Evolutionary conservation across 2,113 vertebrate genomes (phyloP).

Genomic region (Baryphthengus martii): DNA sequence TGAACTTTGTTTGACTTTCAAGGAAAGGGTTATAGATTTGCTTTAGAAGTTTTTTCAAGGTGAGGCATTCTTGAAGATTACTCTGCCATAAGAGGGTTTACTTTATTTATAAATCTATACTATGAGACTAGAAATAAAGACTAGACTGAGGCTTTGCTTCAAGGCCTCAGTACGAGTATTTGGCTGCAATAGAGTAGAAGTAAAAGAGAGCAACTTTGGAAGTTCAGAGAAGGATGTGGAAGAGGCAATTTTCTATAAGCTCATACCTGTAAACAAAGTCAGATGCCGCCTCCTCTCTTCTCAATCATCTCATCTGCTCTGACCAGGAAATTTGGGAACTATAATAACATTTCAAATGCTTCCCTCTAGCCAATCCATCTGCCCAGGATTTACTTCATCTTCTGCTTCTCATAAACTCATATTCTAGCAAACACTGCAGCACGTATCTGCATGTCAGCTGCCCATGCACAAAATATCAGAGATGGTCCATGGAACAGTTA

Average conservation of each 20-base stretch:
- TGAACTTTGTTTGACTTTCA: background rate
- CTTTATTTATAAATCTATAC: background rate
- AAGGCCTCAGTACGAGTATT: background rate
- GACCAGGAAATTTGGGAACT: background rate
- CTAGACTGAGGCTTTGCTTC: background rate
- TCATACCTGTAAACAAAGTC: background rate
- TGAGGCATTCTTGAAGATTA: background rate
- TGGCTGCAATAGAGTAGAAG: background rate
- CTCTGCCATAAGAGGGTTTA: background rate
- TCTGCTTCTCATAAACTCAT: background rate
- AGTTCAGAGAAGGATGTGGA: background rate
- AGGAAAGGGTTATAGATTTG: background rate
- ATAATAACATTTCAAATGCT: background rate
- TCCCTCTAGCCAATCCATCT: background rate
- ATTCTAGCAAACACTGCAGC: background rate
- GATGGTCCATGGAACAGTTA: background rate
- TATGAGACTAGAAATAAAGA: background rate
- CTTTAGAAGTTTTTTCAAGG: background rate
- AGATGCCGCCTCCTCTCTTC: background rate
- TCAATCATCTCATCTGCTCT: background rate
- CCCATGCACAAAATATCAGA: background rate
- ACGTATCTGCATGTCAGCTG: rapidly evolving
- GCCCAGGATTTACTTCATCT: background rate
- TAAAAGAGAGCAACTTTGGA: background rate
- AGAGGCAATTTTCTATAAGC: background rate